Evolutionary conservation across 2,797 vertebrate genomes (phyloP), one percentile per base, ranked within the genome.

Genomic region (Pseudopleuronectes americanus): DNA sequence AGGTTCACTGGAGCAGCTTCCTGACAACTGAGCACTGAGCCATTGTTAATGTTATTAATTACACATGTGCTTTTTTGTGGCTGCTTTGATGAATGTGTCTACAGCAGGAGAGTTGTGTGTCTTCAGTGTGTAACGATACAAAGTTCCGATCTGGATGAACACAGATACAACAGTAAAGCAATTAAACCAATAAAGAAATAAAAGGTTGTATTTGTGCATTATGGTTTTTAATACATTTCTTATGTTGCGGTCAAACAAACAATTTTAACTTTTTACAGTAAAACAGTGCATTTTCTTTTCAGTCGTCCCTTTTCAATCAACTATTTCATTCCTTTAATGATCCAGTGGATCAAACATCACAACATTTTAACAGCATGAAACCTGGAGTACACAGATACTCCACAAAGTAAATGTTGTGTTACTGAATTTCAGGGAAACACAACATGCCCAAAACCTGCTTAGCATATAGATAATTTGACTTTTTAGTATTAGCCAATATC

Each of bases 221-320:
- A 63, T 23, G 7, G 33, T 12, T 8, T 89, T 89, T 81, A 85
- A 78, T 84, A 0, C 6, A 52, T 64, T 65, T 57, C 1, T 36
- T 21, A 53, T 58, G 61, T 58, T 71, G 51, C n/a, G 43, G 5
- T 57, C 28, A 9, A 57, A 72, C 28, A 68, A 72, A 45, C 28
- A 56, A 2, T 36, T 23, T 38, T 31, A 7, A 12, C n/a, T n/a
- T n/a, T 9, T 59, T 31, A 63, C 14, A 23, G 16, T 59, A 26
- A 21, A 61, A 65, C 64, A 76, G 69, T n/a, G 22, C 79, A 57
- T 74, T 47, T 36, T 3, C 5, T 41, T 28, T 58, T 82, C 77
- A 79, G 79, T 84, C 67, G 16, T 83, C 69, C 66, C 17, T 77
- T 79, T 71, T 47, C 9, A 22, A 77, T 73, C 68, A 65, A 31